Base-by-base conservation (phyloP, 2,797 vertebrate species). In the Cebuella pygmaea region DNA sequence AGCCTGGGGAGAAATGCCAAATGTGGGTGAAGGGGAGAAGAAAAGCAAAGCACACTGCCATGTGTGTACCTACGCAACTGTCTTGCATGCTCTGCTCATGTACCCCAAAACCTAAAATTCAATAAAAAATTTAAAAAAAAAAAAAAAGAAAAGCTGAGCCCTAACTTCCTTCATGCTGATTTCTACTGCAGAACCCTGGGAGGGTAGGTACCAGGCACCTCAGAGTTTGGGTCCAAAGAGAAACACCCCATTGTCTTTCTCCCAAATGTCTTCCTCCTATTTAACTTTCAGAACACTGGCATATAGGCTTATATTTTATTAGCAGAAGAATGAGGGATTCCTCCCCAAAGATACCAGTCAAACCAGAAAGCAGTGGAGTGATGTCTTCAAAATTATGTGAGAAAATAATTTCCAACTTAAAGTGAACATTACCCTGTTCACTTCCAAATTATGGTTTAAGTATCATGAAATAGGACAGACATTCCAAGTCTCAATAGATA, bases 321-420 rank as follows among this genome's bases (percentile, higher is more conserved):
- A 64, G 46, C 33, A 39, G 79, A 84, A 52, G 46, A 78, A 14
- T 83, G n/a, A 72, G 67, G 50, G 64, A 80, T 87, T 80, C 17
- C 22, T 85, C 64, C 46, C 52, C 74, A n/a, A 92, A 75, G n/a
- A 75, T 80, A 55, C 33, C 30, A 48, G 30, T 41, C 33, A 85
- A 88, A 76, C 0, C 2, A 72, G 72, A 85, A 93, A 57, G 46
- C 74, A 84, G 15, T 90, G 14, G 74, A 64, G 7, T 3, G 13
- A 61, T 79, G 46, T 79, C 72, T 84, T 90, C 17, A 82, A 39
- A 88, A 88, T 83, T 88, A 59, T 79, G 14, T 76, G 70, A 88
- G 78, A 93, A 95, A 95, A 41, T 89, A 55, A 85, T 96, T 93
- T 85, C 64, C 64, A 80, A 36, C 44, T 55, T 93, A 57, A 89